phyloP scores from a whole-genome alignment of 2,113 vertebrate species.

The Nestor notabilis region DNA sequence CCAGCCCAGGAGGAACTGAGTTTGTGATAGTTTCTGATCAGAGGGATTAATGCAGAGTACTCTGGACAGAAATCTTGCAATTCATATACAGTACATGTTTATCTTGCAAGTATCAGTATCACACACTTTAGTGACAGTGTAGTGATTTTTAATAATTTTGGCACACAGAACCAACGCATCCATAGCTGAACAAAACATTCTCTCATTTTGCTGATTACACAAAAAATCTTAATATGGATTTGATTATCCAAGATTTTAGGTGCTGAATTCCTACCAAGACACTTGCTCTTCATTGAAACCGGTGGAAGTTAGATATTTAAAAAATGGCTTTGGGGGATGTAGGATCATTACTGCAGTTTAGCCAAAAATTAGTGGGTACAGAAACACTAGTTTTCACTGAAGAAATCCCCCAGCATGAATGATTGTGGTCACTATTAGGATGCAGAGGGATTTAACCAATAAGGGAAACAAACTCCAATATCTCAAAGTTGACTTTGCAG shows the following conservation, averaged over 20 bases:
- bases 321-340: neutral
- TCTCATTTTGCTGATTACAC: neutral
- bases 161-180: neutral
- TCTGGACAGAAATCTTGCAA: neutral
- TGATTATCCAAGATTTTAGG: accelerated
- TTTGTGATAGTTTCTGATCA: neutral
- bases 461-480: neutral
- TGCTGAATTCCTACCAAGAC: neutral
- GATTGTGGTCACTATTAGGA: neutral
- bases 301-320: accelerated
- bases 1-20: accelerated
- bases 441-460: neutral
- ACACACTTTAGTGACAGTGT: too few relatives aligned
- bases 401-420: neutral
- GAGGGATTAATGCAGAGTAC: neutral
- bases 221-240: accelerated
- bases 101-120: neutral
- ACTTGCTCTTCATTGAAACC: accelerated
- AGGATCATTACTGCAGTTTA: neutral
- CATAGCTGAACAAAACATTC: neutral
- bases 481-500: neutral
- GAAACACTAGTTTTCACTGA: accelerated
- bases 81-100: neutral
- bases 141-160: neutral
- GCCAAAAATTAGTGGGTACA: neutral